A percentile compares a stretch with the other conserved stretches of the same genome.
These are phyloP conservation scores for Chionomys nivalis DNA, from an alignment of 2,113 vertebrate genomes.

Conservation along the genomic window DNA sequence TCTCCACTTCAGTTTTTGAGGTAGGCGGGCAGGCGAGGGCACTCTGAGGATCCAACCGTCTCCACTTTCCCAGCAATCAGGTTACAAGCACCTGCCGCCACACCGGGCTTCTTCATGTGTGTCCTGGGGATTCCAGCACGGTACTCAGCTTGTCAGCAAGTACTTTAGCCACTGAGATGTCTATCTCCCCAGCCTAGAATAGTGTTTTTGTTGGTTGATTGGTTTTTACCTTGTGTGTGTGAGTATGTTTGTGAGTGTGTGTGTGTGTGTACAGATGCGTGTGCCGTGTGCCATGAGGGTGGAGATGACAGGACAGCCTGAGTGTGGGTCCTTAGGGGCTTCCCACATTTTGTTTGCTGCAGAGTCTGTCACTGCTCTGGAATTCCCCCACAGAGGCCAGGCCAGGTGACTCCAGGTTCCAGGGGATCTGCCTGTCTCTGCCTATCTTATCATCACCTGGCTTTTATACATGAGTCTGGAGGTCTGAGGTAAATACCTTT, in stretches of 20 bases:
- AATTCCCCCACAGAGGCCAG: neutral
- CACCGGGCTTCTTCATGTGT: neutral
- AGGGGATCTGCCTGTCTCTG: neutral
- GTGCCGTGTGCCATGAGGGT: neutral
- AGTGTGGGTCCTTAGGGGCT: neutral
- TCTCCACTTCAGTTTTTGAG: neutral
- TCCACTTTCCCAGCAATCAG: neutral
- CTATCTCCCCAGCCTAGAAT: neutral
- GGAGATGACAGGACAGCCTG: neutral
- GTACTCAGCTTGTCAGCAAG: neutral
- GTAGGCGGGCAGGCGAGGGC: neutral
- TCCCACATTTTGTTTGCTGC: neutral
- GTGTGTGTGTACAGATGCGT: neutral
- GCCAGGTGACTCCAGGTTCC: neutral
- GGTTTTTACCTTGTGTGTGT: neutral
- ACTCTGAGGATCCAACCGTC: neutral
- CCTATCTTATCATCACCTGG: neutral
- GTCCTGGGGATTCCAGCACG: neutral
- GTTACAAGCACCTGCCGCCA: neutral
- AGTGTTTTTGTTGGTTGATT: neutral
- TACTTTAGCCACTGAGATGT: neutral
- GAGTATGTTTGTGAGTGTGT: neutral
- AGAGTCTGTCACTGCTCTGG: neutral
- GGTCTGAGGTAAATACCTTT: neutral
- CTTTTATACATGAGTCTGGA: neutral